Percentiles rank a stretch among this genome's conserved stretches.
These are phyloP conservation scores for Hemicentrotus pulcherrimus DNA, from an alignment of 35 echinoderm and acorn worm species.

Conservation along the genomic window DNA sequence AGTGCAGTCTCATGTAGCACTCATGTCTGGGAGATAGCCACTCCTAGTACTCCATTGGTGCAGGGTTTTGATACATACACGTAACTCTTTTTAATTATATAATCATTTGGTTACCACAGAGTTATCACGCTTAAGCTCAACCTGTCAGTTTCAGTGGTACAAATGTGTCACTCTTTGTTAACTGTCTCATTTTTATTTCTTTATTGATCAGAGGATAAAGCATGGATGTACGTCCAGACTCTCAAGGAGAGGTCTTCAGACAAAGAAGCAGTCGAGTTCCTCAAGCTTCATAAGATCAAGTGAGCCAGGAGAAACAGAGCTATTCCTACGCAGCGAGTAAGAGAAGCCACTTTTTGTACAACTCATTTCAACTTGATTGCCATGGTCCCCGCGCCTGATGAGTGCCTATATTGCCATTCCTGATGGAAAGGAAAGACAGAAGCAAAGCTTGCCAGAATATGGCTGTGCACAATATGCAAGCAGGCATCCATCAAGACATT, in stretches of 20 bases:
- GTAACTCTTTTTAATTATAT: too few species aligned
- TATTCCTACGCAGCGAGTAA: not conserved
- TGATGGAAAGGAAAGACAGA: not conserved
- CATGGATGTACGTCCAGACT: conserved; percentile 26
- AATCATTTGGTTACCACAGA: too few species aligned
- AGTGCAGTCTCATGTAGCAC: too few species aligned
- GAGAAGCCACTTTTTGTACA: not conserved
- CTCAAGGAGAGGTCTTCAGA: conserved; percentile 33
- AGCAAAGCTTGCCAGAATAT: not conserved
- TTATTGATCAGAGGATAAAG: not conserved
- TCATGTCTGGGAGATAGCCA: too few species aligned
- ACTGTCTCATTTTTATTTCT: not conserved
- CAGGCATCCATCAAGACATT: too few species aligned
- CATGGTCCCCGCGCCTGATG: not conserved
- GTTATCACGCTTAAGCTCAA: too few species aligned
- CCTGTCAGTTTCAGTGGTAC: too few species aligned
- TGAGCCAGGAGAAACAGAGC: not conserved
- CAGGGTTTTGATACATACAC: too few species aligned
- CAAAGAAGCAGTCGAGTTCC: conserved; percentile 27
- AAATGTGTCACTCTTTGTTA: not conserved
- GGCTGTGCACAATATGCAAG: not conserved
- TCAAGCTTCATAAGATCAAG: conserved; percentile 16
- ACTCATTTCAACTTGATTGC: not conserved
- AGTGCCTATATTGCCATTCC: not conserved
- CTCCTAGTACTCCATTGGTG: too few species aligned